A percentile compares a stretch with the other conserved stretches of the same genome.
Conservation (phyloP, 2,888 invertebrate species). For the Pharmacophagus antenor region DNA sequence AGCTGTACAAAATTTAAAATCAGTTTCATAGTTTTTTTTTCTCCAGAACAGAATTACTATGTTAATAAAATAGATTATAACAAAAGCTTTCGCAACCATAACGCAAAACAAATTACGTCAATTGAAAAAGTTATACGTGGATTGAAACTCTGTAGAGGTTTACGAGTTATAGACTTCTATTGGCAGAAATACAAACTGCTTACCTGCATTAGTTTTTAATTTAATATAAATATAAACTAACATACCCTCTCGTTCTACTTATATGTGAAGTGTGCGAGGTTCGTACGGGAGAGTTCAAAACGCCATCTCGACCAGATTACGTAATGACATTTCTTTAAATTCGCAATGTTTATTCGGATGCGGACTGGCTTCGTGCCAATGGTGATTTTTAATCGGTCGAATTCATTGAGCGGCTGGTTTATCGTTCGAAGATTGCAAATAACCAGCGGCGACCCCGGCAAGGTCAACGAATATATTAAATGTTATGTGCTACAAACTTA, state of each 20-base stretch:
- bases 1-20: too few species aligned
- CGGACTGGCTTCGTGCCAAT: slow-evolving; percentile 69
- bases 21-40: too few species aligned
- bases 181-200: slow-evolving; percentile 4
- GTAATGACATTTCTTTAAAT: slow-evolving; percentile 73
- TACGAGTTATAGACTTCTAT: slow-evolving; percentile 8
- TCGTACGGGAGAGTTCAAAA: slow-evolving; percentile 33
- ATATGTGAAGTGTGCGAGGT: slow-evolving; percentile 20
- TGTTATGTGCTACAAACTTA: too few species aligned
- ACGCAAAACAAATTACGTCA: background rate
- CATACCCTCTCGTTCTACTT: slow-evolving; percentile 18
- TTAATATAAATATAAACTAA: slow-evolving; percentile 13
- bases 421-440: slow-evolving; percentile 64
- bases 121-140: background rate
- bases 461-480: slow-evolving; percentile 59
- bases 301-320: slow-evolving; percentile 47
- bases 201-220: slow-evolving; percentile 11
- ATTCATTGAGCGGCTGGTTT: slow-evolving; percentile 75
- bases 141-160: background rate
- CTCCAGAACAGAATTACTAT: background rate
- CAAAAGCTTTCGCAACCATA: background rate
- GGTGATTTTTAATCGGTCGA: slow-evolving; percentile 74
- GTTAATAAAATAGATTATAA: background rate
- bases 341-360: slow-evolving; percentile 72
- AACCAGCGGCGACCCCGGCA: slow-evolving; percentile 68